phyloP scores from a whole-genome alignment of 2,888 invertebrate genomes.

The Parnassius mnemosyne region DNA sequence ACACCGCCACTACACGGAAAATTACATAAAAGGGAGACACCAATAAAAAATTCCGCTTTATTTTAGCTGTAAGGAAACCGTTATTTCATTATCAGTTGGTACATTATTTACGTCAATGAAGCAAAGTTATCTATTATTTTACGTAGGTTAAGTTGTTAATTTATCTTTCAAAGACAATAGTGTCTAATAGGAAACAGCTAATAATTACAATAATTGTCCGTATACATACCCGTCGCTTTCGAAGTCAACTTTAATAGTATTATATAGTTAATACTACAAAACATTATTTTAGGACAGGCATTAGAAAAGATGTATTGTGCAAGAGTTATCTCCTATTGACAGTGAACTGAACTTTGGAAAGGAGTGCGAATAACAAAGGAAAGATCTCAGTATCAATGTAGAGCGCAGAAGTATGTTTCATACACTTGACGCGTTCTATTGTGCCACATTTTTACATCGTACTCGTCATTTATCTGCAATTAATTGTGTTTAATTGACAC shows the following conservation, averaged over 20 bases:
- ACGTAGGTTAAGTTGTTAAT: slow-evolving; percentile 13
- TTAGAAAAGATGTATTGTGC: neutral
- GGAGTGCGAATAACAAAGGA: slow-evolving; percentile 38
- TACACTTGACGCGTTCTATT: slow-evolving; percentile 38
- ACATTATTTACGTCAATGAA: slow-evolving; percentile 15
- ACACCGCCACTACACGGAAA: too few relatives aligned
- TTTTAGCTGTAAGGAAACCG: slow-evolving; percentile 11
- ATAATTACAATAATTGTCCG: neutral
- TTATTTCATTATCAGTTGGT: slow-evolving; percentile 8
- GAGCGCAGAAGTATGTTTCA: slow-evolving; percentile 54
- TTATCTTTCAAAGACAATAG: too few relatives aligned
- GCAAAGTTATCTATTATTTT: slow-evolving; percentile 15
- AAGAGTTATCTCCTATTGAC: slow-evolving; percentile 26
- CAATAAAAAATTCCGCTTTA: slow-evolving; percentile 16
- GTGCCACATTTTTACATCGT: slow-evolving; percentile 24
- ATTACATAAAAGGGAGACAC: slow-evolving; percentile 1
- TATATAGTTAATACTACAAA: too few relatives aligned
- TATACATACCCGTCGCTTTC: too few relatives aligned
- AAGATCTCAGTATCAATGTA: slow-evolving; percentile 56
- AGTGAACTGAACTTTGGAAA: slow-evolving; percentile 42
- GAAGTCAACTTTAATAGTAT: too few relatives aligned
- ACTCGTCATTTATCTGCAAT: slow-evolving; percentile 30
- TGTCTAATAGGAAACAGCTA: neutral
- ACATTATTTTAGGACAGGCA: too few relatives aligned
- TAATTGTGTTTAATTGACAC: slow-evolving; percentile 17